Evolutionary conservation across 2,888 invertebrate genomes (phyloP).

Genomic region (Napeogenes inachia): DNA sequence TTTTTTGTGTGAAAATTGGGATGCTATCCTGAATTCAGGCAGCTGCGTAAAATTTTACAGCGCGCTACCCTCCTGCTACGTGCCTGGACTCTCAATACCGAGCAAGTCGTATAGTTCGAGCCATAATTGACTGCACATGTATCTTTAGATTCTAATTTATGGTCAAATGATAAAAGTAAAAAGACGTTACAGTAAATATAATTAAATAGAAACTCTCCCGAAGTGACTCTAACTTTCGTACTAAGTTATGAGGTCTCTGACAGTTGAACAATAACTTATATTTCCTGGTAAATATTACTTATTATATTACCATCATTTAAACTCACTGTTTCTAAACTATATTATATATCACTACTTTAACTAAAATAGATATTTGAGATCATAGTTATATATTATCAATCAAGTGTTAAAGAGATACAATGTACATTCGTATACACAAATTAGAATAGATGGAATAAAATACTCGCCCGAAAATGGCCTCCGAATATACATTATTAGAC

Average conservation of each 20-base stretch:
- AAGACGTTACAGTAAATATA: too few species aligned
- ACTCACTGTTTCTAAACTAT: too few species aligned
- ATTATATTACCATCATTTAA: neutral
- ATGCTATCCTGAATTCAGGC: constrained; percentile 43
- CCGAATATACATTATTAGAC: constrained; percentile 7
- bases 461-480: neutral
- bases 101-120: constrained; percentile 43
- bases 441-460: too few species aligned
- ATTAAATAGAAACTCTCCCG: too few species aligned
- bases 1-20: constrained; percentile 47
- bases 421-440: too few species aligned
- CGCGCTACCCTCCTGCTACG: constrained; percentile 49
- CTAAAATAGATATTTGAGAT: too few species aligned
- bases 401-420: too few species aligned
- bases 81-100: constrained; percentile 50
- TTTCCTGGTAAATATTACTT: constrained; percentile 5
- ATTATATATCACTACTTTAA: too few species aligned
- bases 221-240: too few species aligned
- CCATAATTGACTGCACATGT: constrained; percentile 42
- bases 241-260: too few species aligned
- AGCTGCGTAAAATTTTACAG: constrained; percentile 64
- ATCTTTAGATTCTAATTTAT: constrained; percentile 11
- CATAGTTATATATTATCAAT: too few species aligned
- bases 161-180: too few species aligned
- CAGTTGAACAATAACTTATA: neutral